phyloP scores from a whole-genome alignment of 1,140 invertebrate species.

The Aradophagus sp. region DNA sequence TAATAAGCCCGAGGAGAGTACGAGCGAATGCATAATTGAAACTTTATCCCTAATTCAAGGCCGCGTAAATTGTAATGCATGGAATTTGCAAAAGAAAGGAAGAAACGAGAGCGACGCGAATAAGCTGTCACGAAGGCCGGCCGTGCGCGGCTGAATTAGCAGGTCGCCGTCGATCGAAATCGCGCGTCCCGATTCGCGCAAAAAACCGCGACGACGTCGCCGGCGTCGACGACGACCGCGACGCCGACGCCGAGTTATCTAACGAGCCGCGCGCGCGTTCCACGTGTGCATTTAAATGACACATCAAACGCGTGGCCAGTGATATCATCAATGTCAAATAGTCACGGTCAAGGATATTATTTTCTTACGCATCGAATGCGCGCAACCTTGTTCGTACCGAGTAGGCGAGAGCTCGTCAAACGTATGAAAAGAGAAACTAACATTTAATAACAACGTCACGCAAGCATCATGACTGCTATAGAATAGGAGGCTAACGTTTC shows the following conservation, averaged over 20 bases:
- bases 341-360: conserved; percentile 56
- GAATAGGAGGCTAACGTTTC: conserved; percentile 57
- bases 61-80: conserved; percentile 9
- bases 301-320: conserved; percentile 24
- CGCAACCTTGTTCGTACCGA: conserved; percentile 52
- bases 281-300: conserved; percentile 38
- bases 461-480: conserved; percentile 55
- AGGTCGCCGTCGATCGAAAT: background rate
- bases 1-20: conserved; percentile 16
- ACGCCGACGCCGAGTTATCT: too few species aligned
- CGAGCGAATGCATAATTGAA: conserved; percentile 24
- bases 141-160: background rate
- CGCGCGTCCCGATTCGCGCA: background rate
- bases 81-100: background rate
- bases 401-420: conserved; percentile 48
- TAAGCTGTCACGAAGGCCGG: conserved; percentile 5
- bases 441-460: conserved; percentile 58
- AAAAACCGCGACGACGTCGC: too few species aligned
- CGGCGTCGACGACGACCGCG: conserved; percentile 1
- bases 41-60: conserved; percentile 39
- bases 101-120: too few species aligned
- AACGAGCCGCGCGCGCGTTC: conserved; percentile 16
- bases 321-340: conserved; percentile 49
- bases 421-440: conserved; percentile 58
- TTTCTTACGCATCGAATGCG: conserved; percentile 41